A percentile compares a stretch with the other conserved stretches of the same genome.
phyloP scores from a whole-genome alignment of 64 coral and sea anemone species.

The Hydrozoanthus tunicans region DNA sequence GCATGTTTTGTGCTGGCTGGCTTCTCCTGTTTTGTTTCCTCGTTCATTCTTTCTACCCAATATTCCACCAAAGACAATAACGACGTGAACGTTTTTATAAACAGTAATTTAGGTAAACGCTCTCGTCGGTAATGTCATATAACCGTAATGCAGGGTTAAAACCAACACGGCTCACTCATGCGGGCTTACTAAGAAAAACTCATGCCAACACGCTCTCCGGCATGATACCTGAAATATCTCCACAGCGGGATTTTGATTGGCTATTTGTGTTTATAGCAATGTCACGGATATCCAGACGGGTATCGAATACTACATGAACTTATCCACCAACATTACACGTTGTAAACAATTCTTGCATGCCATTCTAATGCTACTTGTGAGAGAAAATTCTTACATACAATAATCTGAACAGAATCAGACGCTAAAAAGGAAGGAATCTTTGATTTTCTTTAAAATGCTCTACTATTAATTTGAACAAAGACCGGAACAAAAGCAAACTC shows the following conservation, averaged over 20 bases:
- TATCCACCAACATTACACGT: neutral
- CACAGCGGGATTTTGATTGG: constrained; percentile 59
- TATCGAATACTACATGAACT: constrained; percentile 8
- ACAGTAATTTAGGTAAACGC: neutral
- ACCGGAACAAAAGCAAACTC: constrained; percentile 10
- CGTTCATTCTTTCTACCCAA: constrained; percentile 11
- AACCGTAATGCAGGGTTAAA: neutral
- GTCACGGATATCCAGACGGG: constrained; percentile 7
- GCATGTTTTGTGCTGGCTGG: constrained; percentile 37
- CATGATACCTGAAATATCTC: constrained; percentile 13
- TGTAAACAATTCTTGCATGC: neutral
- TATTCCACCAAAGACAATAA: neutral
- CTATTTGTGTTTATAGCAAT: constrained; percentile 9
- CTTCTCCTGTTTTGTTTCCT: constrained; percentile 47
- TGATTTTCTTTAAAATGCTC: neutral
- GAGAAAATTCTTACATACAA: neutral
- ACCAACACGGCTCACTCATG: neutral
- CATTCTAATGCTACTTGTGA: neutral
- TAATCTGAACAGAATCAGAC: neutral
- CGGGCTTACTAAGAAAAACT: neutral
- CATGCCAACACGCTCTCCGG: constrained; percentile 8
- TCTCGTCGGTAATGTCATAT: constrained; percentile 6
- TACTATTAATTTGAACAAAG: neutral
- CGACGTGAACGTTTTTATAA: neutral
- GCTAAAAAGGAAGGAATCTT: neutral